Conservation (phyloP, 2,113 vertebrate genomes). For the Cepphus grylle region DNA sequence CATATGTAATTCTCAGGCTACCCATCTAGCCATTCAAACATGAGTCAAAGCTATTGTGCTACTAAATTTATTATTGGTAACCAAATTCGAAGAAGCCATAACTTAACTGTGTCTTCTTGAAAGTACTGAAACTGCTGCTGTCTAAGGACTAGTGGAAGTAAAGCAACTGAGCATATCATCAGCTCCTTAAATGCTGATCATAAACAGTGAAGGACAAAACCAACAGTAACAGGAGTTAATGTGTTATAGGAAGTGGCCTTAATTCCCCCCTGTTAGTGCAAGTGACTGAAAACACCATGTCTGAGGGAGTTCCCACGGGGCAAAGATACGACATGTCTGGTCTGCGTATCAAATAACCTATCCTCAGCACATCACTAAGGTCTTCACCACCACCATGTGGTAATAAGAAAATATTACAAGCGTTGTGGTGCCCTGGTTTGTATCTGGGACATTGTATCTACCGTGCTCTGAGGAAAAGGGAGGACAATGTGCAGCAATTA, state of each 20-base stretch:
- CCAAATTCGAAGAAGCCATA: background rate
- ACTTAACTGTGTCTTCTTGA: background rate
- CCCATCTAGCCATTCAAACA: background rate
- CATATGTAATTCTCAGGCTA: background rate
- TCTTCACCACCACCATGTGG: constrained; percentile 29
- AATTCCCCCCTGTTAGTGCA: background rate
- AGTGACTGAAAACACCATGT: background rate
- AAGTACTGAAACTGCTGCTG: background rate
- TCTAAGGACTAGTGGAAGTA: background rate
- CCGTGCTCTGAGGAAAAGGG: background rate
- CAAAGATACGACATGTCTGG: background rate
- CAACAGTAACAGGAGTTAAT: background rate
- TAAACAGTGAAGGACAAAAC: background rate
- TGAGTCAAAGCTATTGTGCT: background rate
- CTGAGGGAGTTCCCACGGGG: background rate
- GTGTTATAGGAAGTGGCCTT: background rate
- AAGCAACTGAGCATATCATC: background rate
- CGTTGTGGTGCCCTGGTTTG: background rate
- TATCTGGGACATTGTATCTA: background rate
- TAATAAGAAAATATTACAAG: background rate
- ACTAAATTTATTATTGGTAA: background rate
- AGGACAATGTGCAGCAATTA: background rate
- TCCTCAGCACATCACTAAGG: background rate
- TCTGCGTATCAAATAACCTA: rapidly evolving
- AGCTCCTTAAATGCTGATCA: background rate